A percentile compares a stretch with the other conserved stretches of the same genome.
phyloP scores from a whole-genome alignment of 1,140 invertebrate genomes.

The Panonychus citri region DNA sequence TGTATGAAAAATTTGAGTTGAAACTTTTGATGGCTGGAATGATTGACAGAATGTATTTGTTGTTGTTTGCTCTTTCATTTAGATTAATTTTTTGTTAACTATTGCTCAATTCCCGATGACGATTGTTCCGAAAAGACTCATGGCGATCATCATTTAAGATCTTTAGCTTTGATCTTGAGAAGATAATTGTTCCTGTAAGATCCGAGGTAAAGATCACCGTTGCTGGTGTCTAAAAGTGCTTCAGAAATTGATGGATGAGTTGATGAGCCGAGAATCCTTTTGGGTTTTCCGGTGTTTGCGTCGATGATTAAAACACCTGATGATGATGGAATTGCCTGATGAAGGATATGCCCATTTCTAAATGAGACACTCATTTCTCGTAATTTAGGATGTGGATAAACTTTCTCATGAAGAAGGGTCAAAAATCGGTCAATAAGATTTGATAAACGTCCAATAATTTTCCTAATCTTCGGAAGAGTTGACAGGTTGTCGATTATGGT shows the following conservation, averaged over 20 bases:
- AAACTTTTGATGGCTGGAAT: too few relatives aligned
- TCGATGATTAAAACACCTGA: conserved; percentile 30
- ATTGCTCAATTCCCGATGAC: too few relatives aligned
- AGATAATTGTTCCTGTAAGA: conserved; percentile 33
- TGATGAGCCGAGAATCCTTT: conserved; percentile 23
- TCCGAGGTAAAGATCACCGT: conserved; percentile 33
- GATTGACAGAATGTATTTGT: too few relatives aligned
- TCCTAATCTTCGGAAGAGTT: conserved; percentile 20
- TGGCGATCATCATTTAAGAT: not conserved
- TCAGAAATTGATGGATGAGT: conserved; percentile 20
- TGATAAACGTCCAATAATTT: conserved; percentile 17
- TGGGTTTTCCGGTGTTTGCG: conserved; percentile 35
- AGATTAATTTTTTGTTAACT: too few relatives aligned
- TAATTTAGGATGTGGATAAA: conserved; percentile 16
- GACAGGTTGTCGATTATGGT: conserved; percentile 19
- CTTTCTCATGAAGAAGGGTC: conserved; percentile 24
- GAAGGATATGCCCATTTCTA: conserved; percentile 12
- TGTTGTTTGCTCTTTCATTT: too few relatives aligned
- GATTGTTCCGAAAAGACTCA: too few relatives aligned
- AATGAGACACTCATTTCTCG: conserved; percentile 8
- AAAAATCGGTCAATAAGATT: conserved; percentile 9
- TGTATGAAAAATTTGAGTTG: too few relatives aligned
- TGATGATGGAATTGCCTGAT: conserved; percentile 19
- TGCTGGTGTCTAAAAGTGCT: conserved; percentile 19
- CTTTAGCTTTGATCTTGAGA: conserved; percentile 8